Conservation (phyloP, 2,113 vertebrate genomes). For the Laticauda laticaudata region DNA sequence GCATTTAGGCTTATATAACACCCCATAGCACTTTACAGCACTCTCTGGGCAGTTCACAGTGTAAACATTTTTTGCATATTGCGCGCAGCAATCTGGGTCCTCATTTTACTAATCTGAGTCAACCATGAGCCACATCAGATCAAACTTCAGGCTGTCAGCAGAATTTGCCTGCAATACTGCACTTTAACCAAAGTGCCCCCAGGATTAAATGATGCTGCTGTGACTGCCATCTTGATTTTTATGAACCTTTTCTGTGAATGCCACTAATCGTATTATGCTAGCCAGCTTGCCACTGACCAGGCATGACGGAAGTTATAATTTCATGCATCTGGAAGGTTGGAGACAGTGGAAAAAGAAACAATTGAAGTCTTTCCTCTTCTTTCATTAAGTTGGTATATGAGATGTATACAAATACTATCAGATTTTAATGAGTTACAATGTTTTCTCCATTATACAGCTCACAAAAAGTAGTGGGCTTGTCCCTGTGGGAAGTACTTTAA, state of each 20-base stretch:
- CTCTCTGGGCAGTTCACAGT: neutral
- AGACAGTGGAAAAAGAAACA: neutral
- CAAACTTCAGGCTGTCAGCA: neutral
- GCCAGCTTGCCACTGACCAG: neutral
- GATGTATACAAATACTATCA: constrained; percentile 37
- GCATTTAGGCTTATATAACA: neutral
- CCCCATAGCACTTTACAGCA: neutral
- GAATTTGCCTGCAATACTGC: neutral
- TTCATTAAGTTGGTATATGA: rapidly evolving
- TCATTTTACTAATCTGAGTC: neutral
- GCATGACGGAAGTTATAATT: neutral
- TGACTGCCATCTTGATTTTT: neutral
- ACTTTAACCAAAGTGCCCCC: neutral
- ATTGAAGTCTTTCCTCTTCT: rapidly evolving
- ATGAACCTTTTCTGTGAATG: neutral
- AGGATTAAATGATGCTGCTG: neutral
- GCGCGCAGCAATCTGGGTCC: neutral
- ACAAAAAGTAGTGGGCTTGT: constrained; percentile 55
- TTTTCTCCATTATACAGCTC: neutral
- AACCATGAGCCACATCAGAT: neutral
- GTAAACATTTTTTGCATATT: neutral
- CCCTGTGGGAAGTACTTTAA: constrained; percentile 56
- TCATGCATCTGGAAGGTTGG: neutral
- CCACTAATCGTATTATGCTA: neutral
- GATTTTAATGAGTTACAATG: constrained; percentile 46